Base-by-base conservation (phyloP, 2,888 invertebrate species). In the Pachycephus smyrnensis region DNA sequence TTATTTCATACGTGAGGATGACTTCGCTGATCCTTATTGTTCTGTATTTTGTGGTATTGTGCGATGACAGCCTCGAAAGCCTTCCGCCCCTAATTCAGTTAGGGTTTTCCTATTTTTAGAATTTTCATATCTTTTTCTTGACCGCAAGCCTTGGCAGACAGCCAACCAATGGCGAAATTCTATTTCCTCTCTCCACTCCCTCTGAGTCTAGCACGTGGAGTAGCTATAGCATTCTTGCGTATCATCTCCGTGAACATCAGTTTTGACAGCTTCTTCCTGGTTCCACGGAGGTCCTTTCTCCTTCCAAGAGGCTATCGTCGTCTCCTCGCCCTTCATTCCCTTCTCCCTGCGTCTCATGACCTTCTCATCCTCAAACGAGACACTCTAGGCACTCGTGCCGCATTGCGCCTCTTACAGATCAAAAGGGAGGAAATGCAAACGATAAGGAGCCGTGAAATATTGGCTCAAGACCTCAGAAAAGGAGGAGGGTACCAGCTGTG, bases 221-320 rank as follows among this genome's bases (percentile, higher is more conserved):
- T 9, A 23, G 55, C 23, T 55, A 9, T 2, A 55, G 23, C 2
- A n/a, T 23, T n/a, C 15, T 31, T 30, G 15, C 78, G 80, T 81
- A 82, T 83, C 82, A 76, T 81, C 81, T 76, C 71, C 76, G 76
- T 75, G 77, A 78, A 78, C 23, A 55, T 6, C 55, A 74, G 76
- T 77, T 78, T 77, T 79, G 82, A 82, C 80, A 81, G 80, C 76
- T 80, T 76, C 83, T 82, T 84, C 84, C 83, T 83, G 81, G 80
- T 83, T 82, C 81, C 81, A 79, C 75, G 6, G 68, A 37, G 71
- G 78, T 79, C 80, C 79, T 82, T 78, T 83, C 80, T 78, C 78
- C 79, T 79, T 79, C 80, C 81, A 77, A 2, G 23, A 55, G 23
- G 9, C 55, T 23, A 23, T 23, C 82, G 77, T 81, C 83, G 82